Base-by-base conservation (phyloP, 2,888 invertebrate species). In the Eumerus sabulonum region DNA sequence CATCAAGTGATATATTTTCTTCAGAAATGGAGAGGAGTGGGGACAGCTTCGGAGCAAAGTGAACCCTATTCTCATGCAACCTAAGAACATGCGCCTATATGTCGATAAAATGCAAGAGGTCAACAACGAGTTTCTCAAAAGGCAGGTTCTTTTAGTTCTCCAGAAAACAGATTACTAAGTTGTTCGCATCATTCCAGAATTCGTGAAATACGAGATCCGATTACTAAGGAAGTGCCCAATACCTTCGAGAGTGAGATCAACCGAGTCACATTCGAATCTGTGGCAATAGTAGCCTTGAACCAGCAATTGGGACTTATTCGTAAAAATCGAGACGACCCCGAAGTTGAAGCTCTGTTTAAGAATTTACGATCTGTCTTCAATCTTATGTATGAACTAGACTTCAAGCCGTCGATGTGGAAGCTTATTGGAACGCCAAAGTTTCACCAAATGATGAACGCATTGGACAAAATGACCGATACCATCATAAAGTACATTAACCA, bases 241-340 rank as follows among this genome's bases (percentile, higher is more conserved):
- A 84, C 91, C 82, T 91, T 92, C 76, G 72, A 86, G 0, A 87
- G 89, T 7, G 90, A 91, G 81, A 83, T 92, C 1, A 90, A 90
- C 63, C 90, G 90, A 83, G 91, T 92, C 90, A 90, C n/a, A n/a
- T n/a, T n/a, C n/a, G n/a, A n/a, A n/a, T n/a, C n/a, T n/a, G n/a
- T n/a, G n/a, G n/a, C n/a, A 91, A 84, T 86, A 0, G 86, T 90
- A n/a, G 89, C 90, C 0, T 79, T 90, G 17, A 88, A 90, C 70
- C 87, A 84, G 4, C 81, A 86, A 48, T 70, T 88, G n/a, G 87
- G 86, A 4, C 44, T 87, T 68, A 85, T n/a, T n/a, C n/a, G n/a
- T n/a, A n/a, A n/a, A n/a, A n/a, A n/a, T n/a, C n/a, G n/a, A n/a
- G n/a, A n/a, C 0, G 83, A 77, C 4, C 40, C 73, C 13, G 85